A percentile compares a stretch with the other conserved stretches of the same genome.
These are phyloP conservation scores for Actinia tenebrosa DNA, from an alignment of 64 coral and sea anemone genomes.

Conservation along the genomic window DNA sequence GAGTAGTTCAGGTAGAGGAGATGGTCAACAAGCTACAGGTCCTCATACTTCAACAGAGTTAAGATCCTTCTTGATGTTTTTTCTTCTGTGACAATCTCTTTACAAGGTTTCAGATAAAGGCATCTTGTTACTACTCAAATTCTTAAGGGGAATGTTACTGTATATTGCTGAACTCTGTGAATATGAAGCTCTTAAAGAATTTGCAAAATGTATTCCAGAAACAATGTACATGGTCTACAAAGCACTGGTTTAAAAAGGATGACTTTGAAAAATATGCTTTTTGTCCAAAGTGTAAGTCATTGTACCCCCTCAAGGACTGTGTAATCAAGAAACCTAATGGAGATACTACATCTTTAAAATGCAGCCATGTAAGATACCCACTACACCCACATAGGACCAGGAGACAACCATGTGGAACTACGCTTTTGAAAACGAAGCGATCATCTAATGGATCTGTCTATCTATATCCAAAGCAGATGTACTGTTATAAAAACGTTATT, in stretches of 20 bases:
- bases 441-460: constrained; percentile 21
- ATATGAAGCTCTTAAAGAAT: not conserved
- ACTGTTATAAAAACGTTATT: constrained; percentile 52
- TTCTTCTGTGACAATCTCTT: constrained; percentile 25
- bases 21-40: too few species aligned
- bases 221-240: not conserved
- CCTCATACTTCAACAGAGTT: constrained; percentile 7
- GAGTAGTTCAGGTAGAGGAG: not conserved
- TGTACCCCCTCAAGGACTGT: constrained; percentile 33
- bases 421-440: constrained; percentile 19
- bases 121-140: constrained; percentile 36
- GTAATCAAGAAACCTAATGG: not conserved
- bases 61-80: constrained; percentile 40
- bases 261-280: constrained; percentile 52
- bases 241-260: not conserved
- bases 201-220: not conserved
- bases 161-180: not conserved
- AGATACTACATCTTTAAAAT: not conserved
- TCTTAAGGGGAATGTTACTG: constrained; percentile 12
- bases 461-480: constrained; percentile 54
- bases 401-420: constrained; percentile 23
- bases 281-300: constrained; percentile 57
- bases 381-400: constrained; percentile 32
- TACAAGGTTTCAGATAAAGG: constrained; percentile 21
- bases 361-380: constrained; percentile 18